phyloP scores from a whole-genome alignment of 2,888 invertebrate species.

The Scaeva pyrastri region DNA sequence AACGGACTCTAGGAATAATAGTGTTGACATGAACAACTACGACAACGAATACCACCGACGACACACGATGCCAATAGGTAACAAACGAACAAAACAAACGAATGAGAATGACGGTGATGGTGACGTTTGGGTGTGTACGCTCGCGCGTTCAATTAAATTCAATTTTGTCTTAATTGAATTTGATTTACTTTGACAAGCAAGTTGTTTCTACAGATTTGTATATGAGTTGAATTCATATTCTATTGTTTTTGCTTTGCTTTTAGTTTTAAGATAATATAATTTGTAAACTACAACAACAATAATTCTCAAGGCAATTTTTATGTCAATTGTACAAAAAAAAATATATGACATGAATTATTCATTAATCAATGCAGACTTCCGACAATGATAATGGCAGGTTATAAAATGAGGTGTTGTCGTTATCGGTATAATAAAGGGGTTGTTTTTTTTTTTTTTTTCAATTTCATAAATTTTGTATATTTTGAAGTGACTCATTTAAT shows the following conservation, averaged over 20 bases:
- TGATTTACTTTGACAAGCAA: slow-evolving; percentile 61
- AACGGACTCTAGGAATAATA: not conserved
- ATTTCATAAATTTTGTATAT: not conserved
- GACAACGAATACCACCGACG: not conserved
- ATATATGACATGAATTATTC: slow-evolving; percentile 70
- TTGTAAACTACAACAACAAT: slow-evolving; percentile 34
- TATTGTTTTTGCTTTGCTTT: slow-evolving; percentile 48
- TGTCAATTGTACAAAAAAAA: slow-evolving; percentile 67
- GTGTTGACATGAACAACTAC: slow-evolving; percentile 1
- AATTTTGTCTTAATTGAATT: slow-evolving; percentile 74
- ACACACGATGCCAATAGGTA: not conserved
- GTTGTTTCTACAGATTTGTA: slow-evolving; percentile 51
- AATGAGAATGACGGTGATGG: not conserved
- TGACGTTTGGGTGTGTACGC: slow-evolving; percentile 67
- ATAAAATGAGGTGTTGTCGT: slow-evolving; percentile 65
- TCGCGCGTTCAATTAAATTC: slow-evolving; percentile 70
- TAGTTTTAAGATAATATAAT: slow-evolving; percentile 31
- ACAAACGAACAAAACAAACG: not conserved
- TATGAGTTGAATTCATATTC: slow-evolving; percentile 51
- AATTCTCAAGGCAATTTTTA: slow-evolving; percentile 72
- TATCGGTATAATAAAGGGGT: slow-evolving; percentile 50
- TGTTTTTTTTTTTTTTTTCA: slow-evolving; percentile 2
- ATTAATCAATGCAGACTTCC: slow-evolving; percentile 50
- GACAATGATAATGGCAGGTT: slow-evolving; percentile 11
- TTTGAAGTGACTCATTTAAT: slow-evolving; percentile 17